A percentile compares a stretch with the other conserved stretches of the same genome.
phyloP scores from a whole-genome alignment of 2,113 vertebrate genomes.

The Cochlearius cochlearius region DNA sequence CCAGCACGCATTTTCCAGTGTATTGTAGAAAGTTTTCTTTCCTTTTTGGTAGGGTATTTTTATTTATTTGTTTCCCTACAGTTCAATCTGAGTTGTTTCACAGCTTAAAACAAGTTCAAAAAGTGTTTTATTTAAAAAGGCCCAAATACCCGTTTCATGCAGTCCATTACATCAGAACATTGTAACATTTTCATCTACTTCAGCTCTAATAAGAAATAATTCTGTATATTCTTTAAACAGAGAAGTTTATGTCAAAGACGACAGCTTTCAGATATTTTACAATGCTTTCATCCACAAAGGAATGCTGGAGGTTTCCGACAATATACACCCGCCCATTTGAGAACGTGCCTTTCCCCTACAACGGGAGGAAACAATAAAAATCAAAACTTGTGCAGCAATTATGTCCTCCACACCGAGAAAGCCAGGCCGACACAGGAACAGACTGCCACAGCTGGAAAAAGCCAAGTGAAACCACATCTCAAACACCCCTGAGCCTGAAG shows the following conservation, averaged over 20 bases:
- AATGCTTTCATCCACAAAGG: not conserved
- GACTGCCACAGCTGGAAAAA: not conserved
- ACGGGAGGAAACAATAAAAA: not conserved
- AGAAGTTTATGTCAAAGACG: not conserved
- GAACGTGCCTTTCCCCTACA: not conserved
- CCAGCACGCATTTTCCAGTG: rapidly evolving
- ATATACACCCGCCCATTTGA: not conserved
- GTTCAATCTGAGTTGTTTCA: not conserved
- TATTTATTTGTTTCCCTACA: not conserved
- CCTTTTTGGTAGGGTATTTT: not conserved
- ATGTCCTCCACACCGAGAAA: not conserved
- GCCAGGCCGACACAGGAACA: not conserved
- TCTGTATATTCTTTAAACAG: not conserved
- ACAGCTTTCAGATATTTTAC: not conserved
- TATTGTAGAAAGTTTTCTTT: not conserved
- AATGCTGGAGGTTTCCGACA: not conserved
- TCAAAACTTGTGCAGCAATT: not conserved
- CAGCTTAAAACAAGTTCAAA: not conserved
- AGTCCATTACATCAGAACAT: not conserved
- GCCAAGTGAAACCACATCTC: not conserved
- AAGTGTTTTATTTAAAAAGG: not conserved
- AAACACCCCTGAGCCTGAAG: rapidly evolving
- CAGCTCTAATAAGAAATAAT: not conserved
- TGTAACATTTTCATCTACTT: not conserved
- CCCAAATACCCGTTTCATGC: not conserved